Evolutionary conservation across 2,888 invertebrate genomes (phyloP).

Genomic region (Drosophila lutescens): DNA sequence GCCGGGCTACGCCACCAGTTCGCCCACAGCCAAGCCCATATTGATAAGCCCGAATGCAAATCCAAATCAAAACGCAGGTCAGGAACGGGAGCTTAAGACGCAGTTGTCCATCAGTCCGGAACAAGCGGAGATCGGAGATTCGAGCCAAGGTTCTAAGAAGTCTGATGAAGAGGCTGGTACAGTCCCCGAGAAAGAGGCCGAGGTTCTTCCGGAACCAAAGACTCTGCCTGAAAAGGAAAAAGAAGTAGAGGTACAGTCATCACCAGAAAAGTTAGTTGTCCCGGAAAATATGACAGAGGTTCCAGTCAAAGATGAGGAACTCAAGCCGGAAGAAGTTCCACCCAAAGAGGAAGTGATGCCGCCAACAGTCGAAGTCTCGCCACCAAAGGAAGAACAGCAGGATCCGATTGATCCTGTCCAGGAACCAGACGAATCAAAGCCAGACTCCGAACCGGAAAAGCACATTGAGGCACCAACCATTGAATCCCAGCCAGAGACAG

Average conservation of each 20-base stretch:
- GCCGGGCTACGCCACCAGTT: constrained; percentile 87
- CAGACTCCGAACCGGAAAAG: background rate
- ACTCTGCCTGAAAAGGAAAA: background rate
- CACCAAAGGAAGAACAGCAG: background rate
- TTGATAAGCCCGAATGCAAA: constrained; percentile 11
- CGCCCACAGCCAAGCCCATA: constrained; percentile 54
- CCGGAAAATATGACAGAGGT: constrained; percentile 50
- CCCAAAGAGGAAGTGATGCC: background rate
- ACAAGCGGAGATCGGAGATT: background rate
- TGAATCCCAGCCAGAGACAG: constrained; percentile 8
- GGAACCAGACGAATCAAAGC: background rate
- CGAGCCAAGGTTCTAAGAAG: background rate
- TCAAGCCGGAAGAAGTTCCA: background rate
- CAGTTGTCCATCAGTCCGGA: background rate
- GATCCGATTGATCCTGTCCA: background rate
- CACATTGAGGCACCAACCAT: too few relatives aligned
- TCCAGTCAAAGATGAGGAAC: background rate
- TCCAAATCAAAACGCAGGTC: constrained; percentile 51
- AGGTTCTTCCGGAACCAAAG: constrained; percentile 29
- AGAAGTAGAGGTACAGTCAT: background rate
- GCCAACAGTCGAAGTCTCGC: constrained; percentile 2
- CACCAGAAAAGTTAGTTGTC: background rate
- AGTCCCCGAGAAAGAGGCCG: background rate
- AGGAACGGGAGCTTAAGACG: constrained; percentile 15
- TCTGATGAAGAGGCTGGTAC: background rate